Evolutionary conservation across 2,797 vertebrate species (phyloP), one percentile per base, ranked within the genome.

Genomic region (Sylvilagus floridanus): DNA sequence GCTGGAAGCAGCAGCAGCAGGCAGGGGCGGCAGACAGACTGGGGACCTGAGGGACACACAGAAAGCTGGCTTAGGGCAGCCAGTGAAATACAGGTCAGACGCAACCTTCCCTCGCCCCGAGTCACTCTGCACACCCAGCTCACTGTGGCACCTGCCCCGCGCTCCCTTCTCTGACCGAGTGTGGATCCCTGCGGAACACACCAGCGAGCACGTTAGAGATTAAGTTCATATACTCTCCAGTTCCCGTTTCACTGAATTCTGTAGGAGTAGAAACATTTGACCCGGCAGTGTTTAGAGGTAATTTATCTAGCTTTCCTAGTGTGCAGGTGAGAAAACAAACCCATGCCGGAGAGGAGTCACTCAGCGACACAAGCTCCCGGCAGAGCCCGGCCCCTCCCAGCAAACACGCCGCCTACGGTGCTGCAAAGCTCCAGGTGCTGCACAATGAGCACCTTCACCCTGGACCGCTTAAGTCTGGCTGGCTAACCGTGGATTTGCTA

Each of bases 181-280:
- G 28, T 72, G 35, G 47, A 60, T 28, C 30, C 42, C 4, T 95
- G 63, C 84, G n/a, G 47, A 57, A 91, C 35, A 73, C 32, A 73
- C 17, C 76, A 84, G 30, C 17, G 77, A 28, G 17, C 50, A 66
- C 28, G 26, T 26, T 26, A 72, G 16, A 71, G 35, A 54, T 50
- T 72, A 62, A 73, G 13, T 42, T 63, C 6, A 47, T 32, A 42
- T 16, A 62, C 69, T 92, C 30, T 89, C 35, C n/a, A 52, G 65
- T 88, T 91, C 42, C 84, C 47, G 62, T 63, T 60, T 47, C 83
- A 84, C 11, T 82, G 6, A 77, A 68, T 47, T 90, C 32, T 90
- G 12, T 68, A 77, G 90, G 95, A 78, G 5, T 37, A 79, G 42
- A 63, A 95, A 62, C 62, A 30, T 60, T 52, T 89, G 68, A 90